Conservation (phyloP, 2,113 vertebrate species). For the Triplophysa dalaica region DNA sequence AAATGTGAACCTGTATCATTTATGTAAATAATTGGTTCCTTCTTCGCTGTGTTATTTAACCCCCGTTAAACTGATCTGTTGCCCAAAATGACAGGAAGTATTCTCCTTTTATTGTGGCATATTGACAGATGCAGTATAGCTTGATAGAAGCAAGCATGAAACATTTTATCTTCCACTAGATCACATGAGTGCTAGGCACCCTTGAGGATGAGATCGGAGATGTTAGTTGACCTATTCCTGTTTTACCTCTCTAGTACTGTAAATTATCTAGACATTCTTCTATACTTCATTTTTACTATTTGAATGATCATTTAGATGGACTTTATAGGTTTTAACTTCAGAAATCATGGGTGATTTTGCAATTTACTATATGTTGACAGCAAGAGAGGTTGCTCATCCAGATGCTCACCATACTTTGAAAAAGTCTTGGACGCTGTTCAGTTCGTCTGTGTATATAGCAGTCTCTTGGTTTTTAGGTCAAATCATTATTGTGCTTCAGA, state of each 20-base stretch:
- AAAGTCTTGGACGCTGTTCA: neutral
- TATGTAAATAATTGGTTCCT: neutral
- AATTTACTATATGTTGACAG: neutral
- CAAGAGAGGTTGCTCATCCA: neutral
- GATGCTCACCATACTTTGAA: neutral
- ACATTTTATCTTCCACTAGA: neutral
- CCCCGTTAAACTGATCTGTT: neutral
- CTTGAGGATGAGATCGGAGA: constrained; percentile 1
- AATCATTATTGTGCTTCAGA: neutral
- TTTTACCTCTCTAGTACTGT: neutral
- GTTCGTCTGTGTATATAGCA: neutral
- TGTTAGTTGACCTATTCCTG: neutral
- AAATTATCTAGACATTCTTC: neutral
- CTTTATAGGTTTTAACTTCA: too few relatives aligned
- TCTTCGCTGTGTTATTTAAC: neutral
- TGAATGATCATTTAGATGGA: too few relatives aligned
- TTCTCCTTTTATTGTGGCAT: neutral
- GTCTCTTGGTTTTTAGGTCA: neutral
- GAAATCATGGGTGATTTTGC: neutral
- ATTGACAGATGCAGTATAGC: neutral
- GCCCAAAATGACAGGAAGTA: neutral
- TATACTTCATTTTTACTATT: too few relatives aligned
- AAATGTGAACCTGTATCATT: neutral
- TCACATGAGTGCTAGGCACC: neutral
- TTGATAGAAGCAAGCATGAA: neutral